A percentile compares a stretch with the other conserved stretches of the same genome.
Evolutionary conservation across 2,113 vertebrate species (phyloP).

Genomic region (Gavialis gangeticus): DNA sequence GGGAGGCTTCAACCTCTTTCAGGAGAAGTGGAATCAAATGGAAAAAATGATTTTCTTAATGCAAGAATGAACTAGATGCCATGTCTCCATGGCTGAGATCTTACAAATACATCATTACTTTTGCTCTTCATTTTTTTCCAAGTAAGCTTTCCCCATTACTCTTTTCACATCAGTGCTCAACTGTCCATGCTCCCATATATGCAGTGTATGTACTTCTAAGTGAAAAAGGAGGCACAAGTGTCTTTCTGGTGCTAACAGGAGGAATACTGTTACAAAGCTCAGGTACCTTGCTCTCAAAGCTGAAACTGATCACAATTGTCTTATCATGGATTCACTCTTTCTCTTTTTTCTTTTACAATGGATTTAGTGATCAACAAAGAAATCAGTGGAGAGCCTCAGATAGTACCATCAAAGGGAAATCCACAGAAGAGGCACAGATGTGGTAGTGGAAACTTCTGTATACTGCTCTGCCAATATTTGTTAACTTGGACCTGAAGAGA

Average conservation of each 20-base stretch:
- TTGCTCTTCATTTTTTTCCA: not conserved
- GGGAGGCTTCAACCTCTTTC: not conserved
- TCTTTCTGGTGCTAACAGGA: not conserved
- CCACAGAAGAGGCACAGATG: not conserved
- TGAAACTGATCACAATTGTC: not conserved
- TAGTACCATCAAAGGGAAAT: not conserved
- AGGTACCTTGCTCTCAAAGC: not conserved
- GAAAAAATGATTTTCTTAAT: not conserved
- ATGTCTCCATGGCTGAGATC: not conserved
- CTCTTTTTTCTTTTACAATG: not conserved
- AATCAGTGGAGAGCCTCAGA: not conserved
- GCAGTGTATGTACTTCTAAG: not conserved
- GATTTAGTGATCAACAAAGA: not conserved
- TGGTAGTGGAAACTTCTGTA: not conserved
- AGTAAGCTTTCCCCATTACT: not conserved
- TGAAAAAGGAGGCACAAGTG: not conserved
- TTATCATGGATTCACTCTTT: not conserved
- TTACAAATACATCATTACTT: not conserved
- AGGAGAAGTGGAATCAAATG: not conserved
- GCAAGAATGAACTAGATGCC: not conserved
- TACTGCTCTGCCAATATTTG: not conserved
- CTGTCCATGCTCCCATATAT: not conserved
- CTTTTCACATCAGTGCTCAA: not conserved
- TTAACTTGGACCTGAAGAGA: not conserved
- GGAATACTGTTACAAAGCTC: not conserved